Percentiles rank a stretch among this genome's conserved stretches.
phyloP scores from a whole-genome alignment of 2,113 vertebrate species.

The Acanthochromis polyacanthus region DNA sequence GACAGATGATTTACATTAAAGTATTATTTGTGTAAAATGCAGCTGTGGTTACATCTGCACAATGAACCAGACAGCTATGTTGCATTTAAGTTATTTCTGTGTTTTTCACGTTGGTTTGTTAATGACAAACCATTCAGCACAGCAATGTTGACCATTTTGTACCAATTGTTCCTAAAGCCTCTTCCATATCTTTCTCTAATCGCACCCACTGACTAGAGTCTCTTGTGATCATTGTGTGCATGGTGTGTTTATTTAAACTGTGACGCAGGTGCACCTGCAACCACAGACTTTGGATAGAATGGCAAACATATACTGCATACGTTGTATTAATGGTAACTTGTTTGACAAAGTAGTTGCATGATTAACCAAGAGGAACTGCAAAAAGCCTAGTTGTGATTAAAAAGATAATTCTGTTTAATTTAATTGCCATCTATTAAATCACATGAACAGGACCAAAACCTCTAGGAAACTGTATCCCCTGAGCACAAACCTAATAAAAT shows the following conservation, averaged over 20 bases:
- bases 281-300: conserved; percentile 40
- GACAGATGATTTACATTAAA: too few relatives aligned
- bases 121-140: background rate
- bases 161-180: background rate
- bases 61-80: background rate
- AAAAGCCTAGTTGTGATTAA: conserved; percentile 2
- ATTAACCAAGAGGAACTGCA: background rate
- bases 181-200: conserved; percentile 2
- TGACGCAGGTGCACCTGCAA: conserved; percentile 26
- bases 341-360: background rate
- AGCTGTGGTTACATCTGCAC: background rate
- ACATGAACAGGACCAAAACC: background rate
- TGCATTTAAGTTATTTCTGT: background rate
- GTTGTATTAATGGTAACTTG: background rate
- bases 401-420: background rate
- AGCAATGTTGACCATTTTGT: background rate
- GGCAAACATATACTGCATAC: background rate
- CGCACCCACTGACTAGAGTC: background rate
- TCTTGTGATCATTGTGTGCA: background rate
- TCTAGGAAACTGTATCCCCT: background rate
- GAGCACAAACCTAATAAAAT: too few relatives aligned
- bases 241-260: conserved; percentile 29
- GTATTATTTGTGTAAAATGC: conserved; percentile 9
- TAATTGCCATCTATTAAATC: conserved; percentile 7
- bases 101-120: background rate